phyloP scores from a whole-genome alignment of 2,888 invertebrate genomes.

The Rhagium mordax region DNA sequence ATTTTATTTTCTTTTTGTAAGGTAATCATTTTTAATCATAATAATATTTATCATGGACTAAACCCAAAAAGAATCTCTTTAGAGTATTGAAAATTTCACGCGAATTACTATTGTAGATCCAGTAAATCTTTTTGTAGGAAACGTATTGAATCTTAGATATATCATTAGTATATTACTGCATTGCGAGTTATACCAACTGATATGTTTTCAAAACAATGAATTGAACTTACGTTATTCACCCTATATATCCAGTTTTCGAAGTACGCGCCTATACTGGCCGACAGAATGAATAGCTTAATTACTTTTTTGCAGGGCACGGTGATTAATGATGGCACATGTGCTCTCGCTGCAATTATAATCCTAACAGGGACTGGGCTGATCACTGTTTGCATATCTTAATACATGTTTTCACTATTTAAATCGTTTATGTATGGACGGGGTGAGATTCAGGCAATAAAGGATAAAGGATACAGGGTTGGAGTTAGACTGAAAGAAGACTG shows the following conservation, averaged over 20 bases:
- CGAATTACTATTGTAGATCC: too few species aligned
- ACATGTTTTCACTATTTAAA: constrained; percentile 58
- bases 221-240: neutral
- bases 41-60: too few species aligned
- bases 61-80: too few species aligned
- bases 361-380: constrained; percentile 41
- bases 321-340: constrained; percentile 66
- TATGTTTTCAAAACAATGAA: neutral
- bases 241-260: constrained; percentile 34
- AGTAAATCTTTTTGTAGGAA: too few species aligned
- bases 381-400: constrained; percentile 60
- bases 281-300: constrained; percentile 66
- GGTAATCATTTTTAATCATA: too few species aligned
- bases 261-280: constrained; percentile 50
- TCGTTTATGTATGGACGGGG: constrained; percentile 39
- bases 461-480: constrained; percentile 3
- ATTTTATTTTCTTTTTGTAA: too few species aligned
- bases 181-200: neutral
- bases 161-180: too few species aligned
- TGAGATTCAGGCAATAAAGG: constrained; percentile 15
- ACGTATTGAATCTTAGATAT: too few species aligned
- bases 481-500: neutral
- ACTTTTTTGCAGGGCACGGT: constrained; percentile 63
- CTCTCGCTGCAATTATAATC: constrained; percentile 61
- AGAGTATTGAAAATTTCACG: too few species aligned